Evolutionary conservation across 2,113 vertebrate species (phyloP).

Genomic region (Castor canadensis): DNA sequence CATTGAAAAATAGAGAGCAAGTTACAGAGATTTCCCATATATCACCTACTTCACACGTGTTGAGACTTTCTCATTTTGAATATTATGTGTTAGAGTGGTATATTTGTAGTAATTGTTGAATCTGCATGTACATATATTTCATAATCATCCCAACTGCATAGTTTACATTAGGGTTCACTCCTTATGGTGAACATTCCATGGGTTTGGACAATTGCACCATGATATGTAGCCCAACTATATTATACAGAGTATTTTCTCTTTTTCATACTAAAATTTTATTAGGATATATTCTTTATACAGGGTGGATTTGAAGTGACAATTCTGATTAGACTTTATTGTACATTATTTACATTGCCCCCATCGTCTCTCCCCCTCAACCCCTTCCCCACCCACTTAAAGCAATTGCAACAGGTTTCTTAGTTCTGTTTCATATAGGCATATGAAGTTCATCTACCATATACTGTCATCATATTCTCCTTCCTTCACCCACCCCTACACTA

Average conservation of each 20-base stretch:
- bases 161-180: not conserved
- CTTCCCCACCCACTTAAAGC: too few relatives aligned
- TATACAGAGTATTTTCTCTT: not conserved
- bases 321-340: too few relatives aligned
- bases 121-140: not conserved
- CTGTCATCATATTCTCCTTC: too few relatives aligned
- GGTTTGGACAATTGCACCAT: not conserved
- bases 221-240: not conserved
- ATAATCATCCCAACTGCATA: not conserved
- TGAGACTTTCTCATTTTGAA: not conserved
- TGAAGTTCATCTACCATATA: too few relatives aligned
- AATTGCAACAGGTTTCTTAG: too few relatives aligned
- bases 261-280: not conserved
- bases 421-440: too few relatives aligned
- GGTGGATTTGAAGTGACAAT: too few relatives aligned
- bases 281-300: too few relatives aligned
- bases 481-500: too few relatives aligned
- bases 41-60: too few relatives aligned
- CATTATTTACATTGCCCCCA: too few relatives aligned
- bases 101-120: not conserved
- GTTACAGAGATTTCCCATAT: not conserved
- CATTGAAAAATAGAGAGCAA: not conserved
- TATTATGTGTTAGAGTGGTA: fast-evolving
- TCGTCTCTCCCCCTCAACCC: too few relatives aligned
- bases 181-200: not conserved